Base-by-base conservation (phyloP, 1,140 invertebrate species). In the Drosophila triauraria region DNA sequence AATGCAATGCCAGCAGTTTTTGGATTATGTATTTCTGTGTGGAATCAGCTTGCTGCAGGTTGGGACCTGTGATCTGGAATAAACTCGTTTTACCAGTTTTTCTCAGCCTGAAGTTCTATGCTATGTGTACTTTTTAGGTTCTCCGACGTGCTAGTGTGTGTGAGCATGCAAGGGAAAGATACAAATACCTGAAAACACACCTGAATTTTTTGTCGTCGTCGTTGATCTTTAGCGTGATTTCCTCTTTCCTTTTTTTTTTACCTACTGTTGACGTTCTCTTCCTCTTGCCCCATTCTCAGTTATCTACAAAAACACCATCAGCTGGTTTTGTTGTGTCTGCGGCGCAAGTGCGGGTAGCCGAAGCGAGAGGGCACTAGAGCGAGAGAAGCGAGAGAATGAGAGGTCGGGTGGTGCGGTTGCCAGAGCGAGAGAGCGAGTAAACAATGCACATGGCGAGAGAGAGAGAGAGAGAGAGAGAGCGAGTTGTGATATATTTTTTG, bases 221-320 rank as follows among this genome's bases (percentile, higher is more conserved):
- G 35, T 47, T n/a, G 40, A 70, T 74, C 68, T 74, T 60, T 40
- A 46, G 30, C 43, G 56, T 60, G 63, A 69, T 79, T 81, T 82
- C 57, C 74, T 81, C 35, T 38, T 54, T 38, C 51, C 32, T 23
- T 0, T 23, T 54, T 35, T 17, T 32, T 69, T 76, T 88, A 68
- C 59, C 60, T 74, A 54, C 79, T 78, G 64, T 61, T 69, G 53
- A 75, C 80, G 65, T 69, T 74, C 51, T 75, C 71, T 47, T 61
- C 57, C 64, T 70, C 50, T 53, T 65, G 54, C 40, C 54, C 61
- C 32, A 54, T 40, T 44, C 62, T 68, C 8, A 40, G 56, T 67
- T 74, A 77, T 79, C 83, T 83, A 87, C 64, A 79, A 87, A 77
- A 87, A 87, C 84, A 87, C 79, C 77, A 87, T 87, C 83, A 87